Base-by-base conservation (phyloP, 2,888 invertebrate genomes). In the Gasteruption jaculator region DNA sequence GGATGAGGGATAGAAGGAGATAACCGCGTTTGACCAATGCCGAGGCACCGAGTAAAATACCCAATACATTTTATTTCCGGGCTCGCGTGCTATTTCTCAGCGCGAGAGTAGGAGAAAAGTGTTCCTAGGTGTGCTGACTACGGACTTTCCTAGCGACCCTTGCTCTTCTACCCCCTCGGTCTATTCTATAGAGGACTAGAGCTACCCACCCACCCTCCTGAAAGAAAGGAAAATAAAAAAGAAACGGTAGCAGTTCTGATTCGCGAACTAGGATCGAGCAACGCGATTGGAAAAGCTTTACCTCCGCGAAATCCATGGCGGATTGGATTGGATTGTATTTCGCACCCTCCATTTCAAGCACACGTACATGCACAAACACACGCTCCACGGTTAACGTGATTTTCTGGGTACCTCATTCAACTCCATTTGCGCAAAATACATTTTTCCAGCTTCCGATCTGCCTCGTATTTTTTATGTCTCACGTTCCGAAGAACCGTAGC, bases 61-160 rank as follows among this genome's bases (percentile, higher is more conserved):
- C 54, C 64, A 59, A 61, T 65, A 66, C 65, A 65, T 58, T 66
- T 66, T 65, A 67, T 65, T 65, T 58, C 54, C 55, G 45, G 48
- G 43, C 54, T n/a, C n/a, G n/a, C n/a, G n/a, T n/a, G n/a, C n/a
- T n/a, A n/a, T n/a, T n/a, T n/a, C n/a, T n/a, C n/a, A n/a, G n/a
- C n/a, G n/a, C n/a, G n/a, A n/a, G n/a, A n/a, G n/a, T n/a, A n/a
- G n/a, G n/a, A n/a, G n/a, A n/a, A n/a, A 61, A 60, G 54, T 42
- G 54, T 50, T 52, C 49, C 52, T 48, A 46, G 52, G 46, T 41
- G 46, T 56, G 59, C 63, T 63, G 63, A 64, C 60, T 50, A 41
- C 15, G 56, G 52, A 49, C 38, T 57, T 60, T 60, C 53, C 39
- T 24, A 40, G 31, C 12, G 12, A 29, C 29, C 29, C 29, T 29